Evolutionary conservation across 1,140 invertebrate genomes (phyloP), one percentile per base, ranked within the genome.

Genomic region (Eueides isabella): DNA sequence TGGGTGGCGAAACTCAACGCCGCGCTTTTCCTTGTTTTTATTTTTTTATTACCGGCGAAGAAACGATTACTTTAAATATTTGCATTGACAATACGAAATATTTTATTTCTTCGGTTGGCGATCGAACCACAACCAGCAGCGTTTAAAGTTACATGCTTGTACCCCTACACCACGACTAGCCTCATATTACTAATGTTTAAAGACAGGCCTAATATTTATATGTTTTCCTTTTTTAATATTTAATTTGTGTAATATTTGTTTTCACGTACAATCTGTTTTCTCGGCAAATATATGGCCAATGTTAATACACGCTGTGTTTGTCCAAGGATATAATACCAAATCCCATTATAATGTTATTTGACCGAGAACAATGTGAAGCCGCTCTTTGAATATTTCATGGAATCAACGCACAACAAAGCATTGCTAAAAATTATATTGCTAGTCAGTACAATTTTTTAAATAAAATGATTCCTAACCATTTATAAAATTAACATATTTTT

Each of bases 341-440:
- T 76, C 74, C 69, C 41, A 75, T 75, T 75, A 69, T 75, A 64
- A 62, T 48, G 48, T 23, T 71, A 64, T 75, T 75, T 71, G 41
- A 65, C 67, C 48, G 69, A 70, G 74, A 75, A 71, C 74, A 75
- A 75, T 75, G 74, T 31, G 65, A n/a, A 38, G 69, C 61, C 62
- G 63, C 69, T 69, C 65, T 75, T 48, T 71, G 74, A 75, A 75
- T 75, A 38, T 71, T 75, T 71, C 74, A 75, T 75, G 55, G 68
- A 71, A 67, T 67, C 38, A 71, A 71, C 19, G 74, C 44, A 44
- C 65, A 41, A 64, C 64, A 68, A 76, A 64, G 64, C n/a, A n/a
- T n/a, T n/a, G n/a, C n/a, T n/a, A n/a, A n/a, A 62, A 62, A 29
- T 33, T 35, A 71, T 61, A 31, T 66, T 41, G 23, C 35, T 33